Conservation (phyloP, 2,797 vertebrate species). For the Morelia viridis region DNA sequence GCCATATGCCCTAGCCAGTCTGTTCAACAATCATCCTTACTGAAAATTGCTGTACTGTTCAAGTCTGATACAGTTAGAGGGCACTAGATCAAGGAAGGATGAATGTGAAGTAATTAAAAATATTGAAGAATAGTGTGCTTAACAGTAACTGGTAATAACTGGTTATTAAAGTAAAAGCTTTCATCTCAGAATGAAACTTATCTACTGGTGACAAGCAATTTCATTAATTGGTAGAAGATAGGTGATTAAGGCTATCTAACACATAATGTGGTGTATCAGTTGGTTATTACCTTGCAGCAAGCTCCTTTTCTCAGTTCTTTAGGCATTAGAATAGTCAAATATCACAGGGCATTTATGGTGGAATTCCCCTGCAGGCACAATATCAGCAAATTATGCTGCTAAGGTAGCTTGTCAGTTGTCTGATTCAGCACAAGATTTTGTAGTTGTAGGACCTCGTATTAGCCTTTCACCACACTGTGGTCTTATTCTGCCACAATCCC, state of each 20-base stretch:
- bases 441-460: constrained; percentile 16
- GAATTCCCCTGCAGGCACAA: constrained; percentile 14
- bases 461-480: constrained; percentile 2
- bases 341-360: background rate
- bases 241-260: background rate
- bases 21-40: background rate
- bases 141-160: background rate
- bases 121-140: background rate
- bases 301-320: background rate
- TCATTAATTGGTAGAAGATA: background rate
- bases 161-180: background rate
- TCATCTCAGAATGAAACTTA: background rate
- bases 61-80: background rate
- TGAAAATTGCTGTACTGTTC: background rate
- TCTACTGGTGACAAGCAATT: background rate
- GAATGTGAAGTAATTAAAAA: background rate
- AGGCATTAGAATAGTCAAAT: constrained; percentile 14
- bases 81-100: background rate
- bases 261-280: background rate
- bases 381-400: constrained; percentile 26
- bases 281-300: background rate
- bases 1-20: background rate
- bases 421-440: constrained; percentile 11
- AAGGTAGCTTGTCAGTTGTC: constrained; percentile 19
- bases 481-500: constrained; percentile 14